A percentile compares a stretch with the other conserved stretches of the same genome.
Evolutionary conservation across 2,888 invertebrate genomes (phyloP).

Genomic region (Coelopa pilipes): DNA sequence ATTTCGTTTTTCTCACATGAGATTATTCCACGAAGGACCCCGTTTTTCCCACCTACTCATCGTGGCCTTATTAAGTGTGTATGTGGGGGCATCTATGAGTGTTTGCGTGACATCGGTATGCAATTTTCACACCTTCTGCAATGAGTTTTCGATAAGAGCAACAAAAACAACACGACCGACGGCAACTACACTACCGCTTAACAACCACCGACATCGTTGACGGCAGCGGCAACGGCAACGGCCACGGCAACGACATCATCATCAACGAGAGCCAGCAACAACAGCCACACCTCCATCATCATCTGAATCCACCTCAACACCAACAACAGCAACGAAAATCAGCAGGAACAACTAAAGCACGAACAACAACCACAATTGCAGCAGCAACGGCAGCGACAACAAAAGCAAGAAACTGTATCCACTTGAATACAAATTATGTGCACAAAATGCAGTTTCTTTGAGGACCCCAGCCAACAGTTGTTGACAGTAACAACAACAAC

Average conservation of each 20-base stretch:
- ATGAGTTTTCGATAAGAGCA: constrained; percentile 14
- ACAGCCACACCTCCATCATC: constrained; percentile 1
- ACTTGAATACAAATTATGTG: constrained; percentile 23
- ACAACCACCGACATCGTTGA: not conserved
- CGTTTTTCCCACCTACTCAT: too few species aligned
- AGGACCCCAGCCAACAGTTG: not conserved
- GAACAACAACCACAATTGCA: not conserved
- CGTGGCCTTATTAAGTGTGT: not conserved
- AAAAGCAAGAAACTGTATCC: not conserved
- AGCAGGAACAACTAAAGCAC: not conserved
- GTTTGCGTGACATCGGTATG: not conserved
- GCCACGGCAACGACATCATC: not conserved
- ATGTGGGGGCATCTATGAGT: not conserved
- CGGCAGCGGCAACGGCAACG: not conserved
- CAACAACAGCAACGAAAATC: not conserved
- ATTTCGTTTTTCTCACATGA: too few species aligned
- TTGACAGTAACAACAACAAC: not conserved
- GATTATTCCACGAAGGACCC: too few species aligned
- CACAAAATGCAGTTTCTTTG: constrained; percentile 24
- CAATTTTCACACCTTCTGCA: constrained; percentile 21
- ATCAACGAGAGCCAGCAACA: not conserved
- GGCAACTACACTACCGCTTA: not conserved
- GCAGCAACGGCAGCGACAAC: not conserved
- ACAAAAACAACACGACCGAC: not conserved
- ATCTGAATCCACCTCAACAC: not conserved